phyloP scores from a whole-genome alignment of 2,797 vertebrate species.

The Podargus strigoides region DNA sequence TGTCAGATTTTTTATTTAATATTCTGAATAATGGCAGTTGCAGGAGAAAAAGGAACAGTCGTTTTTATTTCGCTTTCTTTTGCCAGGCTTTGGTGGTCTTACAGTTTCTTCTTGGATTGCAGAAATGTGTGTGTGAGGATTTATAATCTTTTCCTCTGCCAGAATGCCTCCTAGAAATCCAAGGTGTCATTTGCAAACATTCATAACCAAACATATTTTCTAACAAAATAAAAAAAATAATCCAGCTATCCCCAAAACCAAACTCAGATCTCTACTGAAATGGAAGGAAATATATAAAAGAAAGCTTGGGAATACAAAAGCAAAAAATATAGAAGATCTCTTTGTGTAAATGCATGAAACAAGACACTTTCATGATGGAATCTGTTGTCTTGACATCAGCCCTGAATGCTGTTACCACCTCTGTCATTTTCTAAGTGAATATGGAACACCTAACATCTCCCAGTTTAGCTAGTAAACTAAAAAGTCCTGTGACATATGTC shows the following conservation, averaged over 20 bases:
- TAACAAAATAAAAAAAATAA: neutral
- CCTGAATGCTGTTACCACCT: neutral
- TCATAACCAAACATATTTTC: neutral
- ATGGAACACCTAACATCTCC: neutral
- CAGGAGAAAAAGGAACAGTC: neutral
- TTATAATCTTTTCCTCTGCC: neutral
- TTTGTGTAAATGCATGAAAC: neutral
- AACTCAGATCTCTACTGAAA: neutral
- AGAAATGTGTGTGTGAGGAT: neutral
- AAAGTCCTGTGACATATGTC: neutral
- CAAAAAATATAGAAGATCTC: neutral
- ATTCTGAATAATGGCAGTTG: neutral
- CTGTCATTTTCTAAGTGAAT: neutral
- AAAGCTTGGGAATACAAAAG: neutral
- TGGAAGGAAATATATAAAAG: neutral
- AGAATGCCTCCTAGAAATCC: neutral
- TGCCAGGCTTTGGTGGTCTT: slow-evolving; percentile 23
- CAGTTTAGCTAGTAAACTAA: neutral
- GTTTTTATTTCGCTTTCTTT: slow-evolving; percentile 24
- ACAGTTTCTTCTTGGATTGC: neutral
- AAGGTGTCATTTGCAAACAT: neutral
- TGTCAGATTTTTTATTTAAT: slow-evolving; percentile 32
- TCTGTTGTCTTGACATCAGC: neutral
- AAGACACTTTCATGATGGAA: neutral
- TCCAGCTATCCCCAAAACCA: neutral